A percentile compares a stretch with the other conserved stretches of the same genome.
phyloP scores from a whole-genome alignment of 2,797 vertebrate genomes.

The Lycodopsis pacificus region DNA sequence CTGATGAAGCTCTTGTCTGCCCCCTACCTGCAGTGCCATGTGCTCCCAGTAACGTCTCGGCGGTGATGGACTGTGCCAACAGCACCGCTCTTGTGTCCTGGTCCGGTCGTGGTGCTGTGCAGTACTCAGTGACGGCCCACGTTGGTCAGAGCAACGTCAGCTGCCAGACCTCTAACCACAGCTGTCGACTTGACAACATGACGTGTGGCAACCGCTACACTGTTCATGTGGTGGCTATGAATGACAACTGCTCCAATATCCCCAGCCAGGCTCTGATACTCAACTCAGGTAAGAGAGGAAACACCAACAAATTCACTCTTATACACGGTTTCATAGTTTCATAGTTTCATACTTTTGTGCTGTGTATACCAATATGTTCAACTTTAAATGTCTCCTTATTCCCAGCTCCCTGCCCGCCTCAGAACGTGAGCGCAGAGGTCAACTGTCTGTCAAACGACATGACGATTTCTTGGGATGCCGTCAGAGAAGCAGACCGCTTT shows the following conservation, averaged over 20 bases:
- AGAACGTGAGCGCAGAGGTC: conserved; percentile 66
- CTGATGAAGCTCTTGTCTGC: neutral
- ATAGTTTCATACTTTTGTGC: neutral
- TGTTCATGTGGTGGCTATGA: conserved; percentile 63
- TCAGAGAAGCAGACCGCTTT: conserved; percentile 60
- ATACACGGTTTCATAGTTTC: too few relatives aligned
- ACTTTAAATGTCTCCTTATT: neutral
- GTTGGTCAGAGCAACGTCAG: conserved; percentile 48
- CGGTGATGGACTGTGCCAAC: conserved; percentile 62
- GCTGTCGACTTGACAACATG: conserved; percentile 63
- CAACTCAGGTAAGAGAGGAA: conserved; percentile 67
- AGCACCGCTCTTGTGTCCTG: conserved; percentile 76
- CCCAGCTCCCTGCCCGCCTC: conserved; percentile 77
- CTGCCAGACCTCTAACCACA: conserved; percentile 60
- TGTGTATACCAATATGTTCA: neutral
- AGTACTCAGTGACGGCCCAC: conserved; percentile 65
- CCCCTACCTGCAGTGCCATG: conserved; percentile 71
- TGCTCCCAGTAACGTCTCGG: conserved; percentile 62
- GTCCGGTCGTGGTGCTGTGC: conserved; percentile 66
- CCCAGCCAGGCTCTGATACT: conserved; percentile 59
- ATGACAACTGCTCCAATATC: conserved; percentile 70
- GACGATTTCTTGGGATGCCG: conserved; percentile 69
- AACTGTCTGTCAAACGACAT: conserved; percentile 65
- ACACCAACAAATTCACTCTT: neutral
- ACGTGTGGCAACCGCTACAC: conserved; percentile 71